Conservation (phyloP, 2,888 invertebrate genomes). For the Sarcophaga subvicina region DNA sequence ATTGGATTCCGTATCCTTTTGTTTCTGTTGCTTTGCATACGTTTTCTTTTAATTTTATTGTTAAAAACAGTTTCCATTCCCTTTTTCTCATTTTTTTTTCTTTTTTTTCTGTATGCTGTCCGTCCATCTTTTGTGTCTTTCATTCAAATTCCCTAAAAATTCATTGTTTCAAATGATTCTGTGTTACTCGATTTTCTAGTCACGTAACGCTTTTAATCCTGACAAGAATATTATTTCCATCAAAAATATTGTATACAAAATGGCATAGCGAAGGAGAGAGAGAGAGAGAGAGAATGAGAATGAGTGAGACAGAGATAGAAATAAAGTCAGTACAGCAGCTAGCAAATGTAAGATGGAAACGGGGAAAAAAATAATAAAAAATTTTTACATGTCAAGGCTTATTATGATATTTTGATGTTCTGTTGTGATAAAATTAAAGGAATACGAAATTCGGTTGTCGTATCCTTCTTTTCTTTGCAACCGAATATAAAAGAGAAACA, state of each 20-base stretch:
- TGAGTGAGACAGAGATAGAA: neutral
- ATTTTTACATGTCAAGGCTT: slow-evolving; percentile 57
- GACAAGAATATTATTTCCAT: slow-evolving; percentile 82
- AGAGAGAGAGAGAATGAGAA: slow-evolving; percentile 21
- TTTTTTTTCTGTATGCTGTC: neutral
- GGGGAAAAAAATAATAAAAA: slow-evolving; percentile 11
- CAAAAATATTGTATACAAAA: slow-evolving; percentile 70
- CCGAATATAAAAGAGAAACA: slow-evolving; percentile 4
- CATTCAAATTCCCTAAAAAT: slow-evolving; percentile 41
- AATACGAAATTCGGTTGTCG: slow-evolving; percentile 2
- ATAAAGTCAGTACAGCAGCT: slow-evolving; percentile 16
- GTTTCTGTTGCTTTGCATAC: slow-evolving; percentile 1
- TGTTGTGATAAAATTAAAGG: too few species aligned
- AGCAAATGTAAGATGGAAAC: slow-evolving; percentile 1
- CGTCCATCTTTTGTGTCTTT: slow-evolving; percentile 9
- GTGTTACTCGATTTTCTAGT: slow-evolving; percentile 77
- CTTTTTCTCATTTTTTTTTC: neutral
- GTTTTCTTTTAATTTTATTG: slow-evolving; percentile 17
- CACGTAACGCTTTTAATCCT: slow-evolving; percentile 82
- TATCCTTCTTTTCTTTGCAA: neutral
- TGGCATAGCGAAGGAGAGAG: slow-evolving; percentile 24
- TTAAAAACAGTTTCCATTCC: neutral
- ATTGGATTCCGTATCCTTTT: neutral
- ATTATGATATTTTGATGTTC: slow-evolving; percentile 37
- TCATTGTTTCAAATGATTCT: slow-evolving; percentile 65